Conservation (phyloP, 2,888 invertebrate genomes). For the Acronicta alni region DNA sequence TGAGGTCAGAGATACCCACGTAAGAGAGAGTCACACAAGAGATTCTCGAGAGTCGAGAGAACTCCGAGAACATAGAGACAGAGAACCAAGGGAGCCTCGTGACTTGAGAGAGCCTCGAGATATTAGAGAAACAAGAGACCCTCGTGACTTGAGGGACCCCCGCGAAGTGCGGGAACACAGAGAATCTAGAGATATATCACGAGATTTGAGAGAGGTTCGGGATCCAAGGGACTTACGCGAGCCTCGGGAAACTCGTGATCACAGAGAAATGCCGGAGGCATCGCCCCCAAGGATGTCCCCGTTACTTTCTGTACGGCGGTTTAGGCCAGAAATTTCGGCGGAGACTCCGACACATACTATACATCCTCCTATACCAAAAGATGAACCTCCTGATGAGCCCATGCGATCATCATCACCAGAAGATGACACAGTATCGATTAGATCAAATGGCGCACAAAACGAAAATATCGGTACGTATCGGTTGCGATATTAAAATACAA, state of each 20-base stretch:
- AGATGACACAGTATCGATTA: slow-evolving; percentile 88
- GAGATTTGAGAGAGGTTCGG: slow-evolving; percentile 71
- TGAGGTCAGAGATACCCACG: slow-evolving; percentile 65
- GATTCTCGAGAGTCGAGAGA: slow-evolving; percentile 79
- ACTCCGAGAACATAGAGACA: slow-evolving; percentile 68
- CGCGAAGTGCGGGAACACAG: slow-evolving; percentile 70
- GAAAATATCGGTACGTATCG: slow-evolving; percentile 86
- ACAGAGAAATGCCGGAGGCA: slow-evolving; percentile 80
- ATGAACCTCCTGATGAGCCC: slow-evolving; percentile 87
- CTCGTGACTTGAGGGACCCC: slow-evolving; percentile 74
- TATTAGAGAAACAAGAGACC: slow-evolving; percentile 76
- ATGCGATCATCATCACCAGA: slow-evolving; percentile 89
- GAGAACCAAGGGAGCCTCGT: slow-evolving; percentile 78
- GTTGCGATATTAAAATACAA: not conserved
- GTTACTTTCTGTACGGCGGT: slow-evolving; percentile 84
- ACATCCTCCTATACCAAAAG: slow-evolving; percentile 88
- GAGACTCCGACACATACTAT: slow-evolving; percentile 75
- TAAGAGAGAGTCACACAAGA: slow-evolving; percentile 73
- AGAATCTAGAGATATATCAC: slow-evolving; percentile 69
- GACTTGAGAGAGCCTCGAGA: slow-evolving; percentile 72
- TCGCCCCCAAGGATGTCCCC: slow-evolving; percentile 86
- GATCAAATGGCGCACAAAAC: slow-evolving; percentile 87
- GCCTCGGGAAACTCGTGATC: slow-evolving; percentile 73
- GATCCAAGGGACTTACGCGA: slow-evolving; percentile 77
- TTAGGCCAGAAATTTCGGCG: slow-evolving; percentile 77